Percentiles rank a stretch among this genome's conserved stretches.
These are phyloP conservation scores for Knipowitschia caucasica DNA, from an alignment of 2,797 vertebrate species.

Conservation along the genomic window DNA sequence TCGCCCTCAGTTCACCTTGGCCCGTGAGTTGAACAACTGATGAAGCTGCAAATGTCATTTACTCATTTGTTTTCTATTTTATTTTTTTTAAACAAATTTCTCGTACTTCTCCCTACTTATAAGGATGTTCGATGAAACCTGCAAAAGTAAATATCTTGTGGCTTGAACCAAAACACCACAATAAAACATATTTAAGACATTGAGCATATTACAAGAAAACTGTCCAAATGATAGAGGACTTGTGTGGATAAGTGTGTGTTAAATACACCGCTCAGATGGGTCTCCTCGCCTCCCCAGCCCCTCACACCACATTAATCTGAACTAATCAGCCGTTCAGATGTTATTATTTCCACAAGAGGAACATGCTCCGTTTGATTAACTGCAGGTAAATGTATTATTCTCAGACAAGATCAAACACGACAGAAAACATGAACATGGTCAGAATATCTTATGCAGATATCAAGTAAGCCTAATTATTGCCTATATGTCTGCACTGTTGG, in stretches of 20 bases:
- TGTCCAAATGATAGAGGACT: background rate
- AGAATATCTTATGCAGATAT: background rate
- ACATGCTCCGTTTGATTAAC: constrained; percentile 17
- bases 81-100: too few species aligned
- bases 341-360: constrained; percentile 18
- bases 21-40: too few species aligned
- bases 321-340: constrained; percentile 28
- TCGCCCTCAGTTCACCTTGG: too few species aligned
- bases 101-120: too few species aligned
- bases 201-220: background rate
- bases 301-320: constrained; percentile 15
- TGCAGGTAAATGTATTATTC: constrained; percentile 11
- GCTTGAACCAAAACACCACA: too few species aligned
- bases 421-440: constrained; percentile 1
- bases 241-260: background rate
- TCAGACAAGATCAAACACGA: constrained; percentile 11
- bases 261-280: background rate
- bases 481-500: too few species aligned
- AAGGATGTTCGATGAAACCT: too few species aligned
- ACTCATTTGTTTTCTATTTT: too few species aligned
- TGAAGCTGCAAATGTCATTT: too few species aligned
- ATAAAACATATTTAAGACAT: background rate
- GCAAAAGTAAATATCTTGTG: too few species aligned
- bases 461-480: too few species aligned
- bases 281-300: constrained; percentile 9